A percentile compares a stretch with the other conserved stretches of the same genome.
phyloP scores from a whole-genome alignment of 2,797 vertebrate genomes.

The Sciurus carolinensis region DNA sequence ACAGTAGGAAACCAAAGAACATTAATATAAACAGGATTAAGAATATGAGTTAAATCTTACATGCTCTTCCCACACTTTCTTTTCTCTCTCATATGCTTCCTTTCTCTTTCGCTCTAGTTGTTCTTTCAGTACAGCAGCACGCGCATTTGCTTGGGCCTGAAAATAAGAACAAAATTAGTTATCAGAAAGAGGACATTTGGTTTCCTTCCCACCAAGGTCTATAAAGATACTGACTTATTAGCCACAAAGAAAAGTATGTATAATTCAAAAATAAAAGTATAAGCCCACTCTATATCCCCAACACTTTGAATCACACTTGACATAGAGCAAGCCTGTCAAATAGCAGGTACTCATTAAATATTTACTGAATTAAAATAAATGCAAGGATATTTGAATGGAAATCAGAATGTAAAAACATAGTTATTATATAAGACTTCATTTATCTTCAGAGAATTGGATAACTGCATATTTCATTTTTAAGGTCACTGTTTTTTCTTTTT shows the following conservation, averaged over 20 bases:
- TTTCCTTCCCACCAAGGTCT: not conserved
- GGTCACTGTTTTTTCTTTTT: slow-evolving; percentile 19
- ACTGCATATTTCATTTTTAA: slow-evolving; percentile 39
- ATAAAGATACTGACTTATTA: not conserved
- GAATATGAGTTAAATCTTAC: slow-evolving; percentile 88
- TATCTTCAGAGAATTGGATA: slow-evolving; percentile 3
- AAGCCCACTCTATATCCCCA: not conserved
- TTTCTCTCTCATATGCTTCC: slow-evolving; percentile 96
- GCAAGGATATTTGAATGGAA: not conserved
- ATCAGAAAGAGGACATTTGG: not conserved
- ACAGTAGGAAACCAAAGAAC: not conserved
- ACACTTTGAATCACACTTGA: not conserved
- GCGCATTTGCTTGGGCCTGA: slow-evolving; percentile 95
- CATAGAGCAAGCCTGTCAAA: not conserved
- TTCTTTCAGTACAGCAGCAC: slow-evolving; percentile 96
- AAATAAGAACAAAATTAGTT: slow-evolving; percentile 67
- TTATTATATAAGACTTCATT: not conserved
- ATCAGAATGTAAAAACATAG: slow-evolving; percentile 43
- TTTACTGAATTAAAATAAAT: slow-evolving; percentile 35
- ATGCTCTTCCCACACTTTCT: slow-evolving; percentile 97
- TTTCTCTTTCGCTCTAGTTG: slow-evolving; percentile 96
- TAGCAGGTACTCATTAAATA: not conserved
- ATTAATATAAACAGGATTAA: not conserved
- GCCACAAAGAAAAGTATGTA: not conserved
- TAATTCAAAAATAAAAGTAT: slow-evolving; percentile 15